Percentiles rank a stretch among this genome's conserved stretches.
phyloP scores from a whole-genome alignment of 2,888 invertebrate species.

The Slavum lentiscoides region DNA sequence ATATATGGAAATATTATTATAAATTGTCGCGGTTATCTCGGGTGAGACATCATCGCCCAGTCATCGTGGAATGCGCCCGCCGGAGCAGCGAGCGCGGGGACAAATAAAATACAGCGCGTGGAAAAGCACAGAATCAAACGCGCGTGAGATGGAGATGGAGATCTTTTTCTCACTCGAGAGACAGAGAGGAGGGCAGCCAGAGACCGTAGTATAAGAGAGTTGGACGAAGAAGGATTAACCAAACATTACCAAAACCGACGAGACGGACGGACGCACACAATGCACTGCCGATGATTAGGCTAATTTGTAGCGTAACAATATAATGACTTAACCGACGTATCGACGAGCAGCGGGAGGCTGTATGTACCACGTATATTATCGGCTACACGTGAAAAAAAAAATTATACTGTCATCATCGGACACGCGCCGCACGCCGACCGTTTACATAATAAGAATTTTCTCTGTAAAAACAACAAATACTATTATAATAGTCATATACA shows the following conservation, averaged over 20 bases:
- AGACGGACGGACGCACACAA: constrained; percentile 33
- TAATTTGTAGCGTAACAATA: constrained; percentile 42
- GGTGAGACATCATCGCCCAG: constrained; percentile 33
- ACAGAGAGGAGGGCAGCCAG: not conserved
- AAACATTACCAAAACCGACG: constrained; percentile 43
- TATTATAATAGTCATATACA: too few species aligned
- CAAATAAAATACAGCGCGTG: not conserved
- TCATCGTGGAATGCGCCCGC: constrained; percentile 42
- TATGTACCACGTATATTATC: not conserved
- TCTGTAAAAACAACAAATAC: too few species aligned
- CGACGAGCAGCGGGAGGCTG: constrained; percentile 39
- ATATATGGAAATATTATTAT: not conserved
- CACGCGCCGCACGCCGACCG: too few species aligned
- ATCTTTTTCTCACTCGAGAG: too few species aligned
- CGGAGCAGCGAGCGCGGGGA: not conserved
- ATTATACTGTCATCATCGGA: too few species aligned
- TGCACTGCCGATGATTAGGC: constrained; percentile 52
- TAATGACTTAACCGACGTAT: constrained; percentile 43
- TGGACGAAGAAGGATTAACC: constrained; percentile 34
- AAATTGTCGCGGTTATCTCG: constrained; percentile 47
- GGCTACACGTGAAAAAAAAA: too few species aligned
- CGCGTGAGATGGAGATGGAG: not conserved
- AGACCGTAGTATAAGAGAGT: not conserved
- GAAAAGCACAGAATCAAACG: constrained; percentile 10
- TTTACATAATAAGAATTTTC: not conserved